phyloP scores from a whole-genome alignment of 2,797 vertebrate genomes.

The Coracias cyanogaster region DNA sequence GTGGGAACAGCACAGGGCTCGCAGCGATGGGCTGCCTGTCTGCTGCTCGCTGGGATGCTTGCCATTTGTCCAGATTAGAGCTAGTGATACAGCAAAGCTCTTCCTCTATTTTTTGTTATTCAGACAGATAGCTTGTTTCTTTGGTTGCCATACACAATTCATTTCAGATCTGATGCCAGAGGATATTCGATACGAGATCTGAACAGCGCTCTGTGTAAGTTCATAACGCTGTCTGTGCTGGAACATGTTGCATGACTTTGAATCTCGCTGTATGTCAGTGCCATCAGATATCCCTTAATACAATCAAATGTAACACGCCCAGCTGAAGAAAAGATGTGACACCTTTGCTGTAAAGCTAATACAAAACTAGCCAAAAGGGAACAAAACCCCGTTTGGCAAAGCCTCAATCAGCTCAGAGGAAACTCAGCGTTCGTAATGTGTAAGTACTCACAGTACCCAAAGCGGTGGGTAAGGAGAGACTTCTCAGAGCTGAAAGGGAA shows the following conservation, averaged over 20 bases:
- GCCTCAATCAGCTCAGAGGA: slow-evolving; percentile 18
- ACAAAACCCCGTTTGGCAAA: slow-evolving; percentile 22
- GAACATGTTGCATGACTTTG: slow-evolving; percentile 54
- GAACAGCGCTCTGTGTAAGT: not conserved
- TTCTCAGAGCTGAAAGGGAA: slow-evolving; percentile 16
- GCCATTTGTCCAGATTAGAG: slow-evolving; percentile 55
- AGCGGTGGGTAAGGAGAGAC: not conserved
- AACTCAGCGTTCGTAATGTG: not conserved
- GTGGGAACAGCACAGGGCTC: not conserved
- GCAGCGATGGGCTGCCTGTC: not conserved
- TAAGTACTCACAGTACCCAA: not conserved
- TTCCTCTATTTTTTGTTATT: slow-evolving; percentile 6
- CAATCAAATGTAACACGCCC: slow-evolving; percentile 26
- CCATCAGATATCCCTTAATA: slow-evolving; percentile 55
- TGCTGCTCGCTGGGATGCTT: not conserved
- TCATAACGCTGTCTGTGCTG: not conserved
- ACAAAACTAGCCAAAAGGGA: slow-evolving; percentile 43
- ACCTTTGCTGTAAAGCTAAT: slow-evolving; percentile 9
- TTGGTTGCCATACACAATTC: slow-evolving; percentile 48
- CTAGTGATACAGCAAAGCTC: slow-evolving; percentile 40
- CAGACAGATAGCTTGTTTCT: slow-evolving; percentile 25
- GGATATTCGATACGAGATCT: slow-evolving; percentile 68
- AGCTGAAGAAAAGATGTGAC: slow-evolving; percentile 52
- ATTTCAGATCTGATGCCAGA: slow-evolving; percentile 72
- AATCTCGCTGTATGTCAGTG: slow-evolving; percentile 1